phyloP scores from a whole-genome alignment of 1,140 invertebrate species.

The Zaprionus gabonicus region DNA sequence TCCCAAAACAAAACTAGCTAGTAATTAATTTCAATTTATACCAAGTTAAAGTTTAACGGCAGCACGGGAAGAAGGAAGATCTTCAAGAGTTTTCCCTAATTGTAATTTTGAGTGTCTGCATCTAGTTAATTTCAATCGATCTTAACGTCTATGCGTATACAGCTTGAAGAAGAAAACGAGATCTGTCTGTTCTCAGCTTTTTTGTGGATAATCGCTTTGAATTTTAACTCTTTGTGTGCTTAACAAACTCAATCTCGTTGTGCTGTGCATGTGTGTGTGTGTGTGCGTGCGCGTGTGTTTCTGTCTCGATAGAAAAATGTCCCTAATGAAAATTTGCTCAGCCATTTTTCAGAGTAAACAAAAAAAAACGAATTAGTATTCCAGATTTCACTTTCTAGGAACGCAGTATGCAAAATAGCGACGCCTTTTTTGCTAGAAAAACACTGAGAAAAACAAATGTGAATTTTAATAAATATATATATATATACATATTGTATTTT shows the following conservation, averaged over 20 bases:
- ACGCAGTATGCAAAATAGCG: constrained; percentile 43
- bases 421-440: constrained; percentile 57
- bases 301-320: constrained; percentile 21
- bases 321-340: constrained; percentile 39
- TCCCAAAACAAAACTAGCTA: constrained; percentile 60
- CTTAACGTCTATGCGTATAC: constrained; percentile 1
- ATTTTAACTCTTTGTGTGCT: constrained; percentile 16
- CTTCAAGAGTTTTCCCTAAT: background rate
- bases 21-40: constrained; percentile 76
- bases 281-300: constrained; percentile 15
- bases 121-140: background rate
- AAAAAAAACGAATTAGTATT: constrained; percentile 47
- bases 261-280: constrained; percentile 12
- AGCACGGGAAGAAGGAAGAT: background rate
- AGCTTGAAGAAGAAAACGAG: background rate
- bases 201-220: background rate
- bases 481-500: constrained; percentile 67
- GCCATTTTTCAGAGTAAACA: constrained; percentile 44
- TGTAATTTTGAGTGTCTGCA: background rate
- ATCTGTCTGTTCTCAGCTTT: background rate
- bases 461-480: constrained; percentile 76
- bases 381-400: constrained; percentile 60
- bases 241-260: constrained; percentile 1
- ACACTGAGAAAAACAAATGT: constrained; percentile 61
- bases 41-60: constrained; percentile 17